These are phyloP conservation scores for Tonatia bakeri DNA, from an alignment of 2,113 vertebrate genomes.

Conservation along the genomic window DNA sequence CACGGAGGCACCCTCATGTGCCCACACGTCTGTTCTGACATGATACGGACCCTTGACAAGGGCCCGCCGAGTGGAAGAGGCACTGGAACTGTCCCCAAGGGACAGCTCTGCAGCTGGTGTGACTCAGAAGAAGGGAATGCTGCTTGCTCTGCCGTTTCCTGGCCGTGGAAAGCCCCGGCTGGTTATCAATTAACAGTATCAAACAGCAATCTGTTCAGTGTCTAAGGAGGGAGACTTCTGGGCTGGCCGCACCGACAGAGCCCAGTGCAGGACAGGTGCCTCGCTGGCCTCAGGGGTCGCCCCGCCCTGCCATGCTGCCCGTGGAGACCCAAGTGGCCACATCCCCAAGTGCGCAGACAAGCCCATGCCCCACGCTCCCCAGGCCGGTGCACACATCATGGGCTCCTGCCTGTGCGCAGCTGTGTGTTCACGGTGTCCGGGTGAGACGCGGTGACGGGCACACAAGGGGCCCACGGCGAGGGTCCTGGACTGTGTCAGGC, in stretches of 20 bases:
- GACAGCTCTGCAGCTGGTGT: neutral
- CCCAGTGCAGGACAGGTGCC: neutral
- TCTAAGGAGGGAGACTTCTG: neutral
- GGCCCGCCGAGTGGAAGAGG: neutral
- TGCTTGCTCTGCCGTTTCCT: conserved; percentile 18
- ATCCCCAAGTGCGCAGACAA: neutral
- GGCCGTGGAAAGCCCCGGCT: conserved; percentile 55
- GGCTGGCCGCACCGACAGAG: neutral
- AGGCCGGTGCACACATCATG: neutral
- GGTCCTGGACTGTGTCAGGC: neutral
- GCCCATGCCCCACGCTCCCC: neutral
- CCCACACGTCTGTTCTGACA: neutral
- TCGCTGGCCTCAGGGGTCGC: neutral
- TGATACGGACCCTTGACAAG: neutral
- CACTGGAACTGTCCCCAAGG: neutral
- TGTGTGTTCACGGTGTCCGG: neutral
- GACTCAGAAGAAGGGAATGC: conserved; percentile 43
- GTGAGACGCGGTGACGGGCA: neutral
- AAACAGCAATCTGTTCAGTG: neutral
- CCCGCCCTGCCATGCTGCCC: too few relatives aligned
- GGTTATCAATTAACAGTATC: conserved; percentile 55
- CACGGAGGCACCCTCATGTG: neutral
- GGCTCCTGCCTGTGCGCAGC: neutral
- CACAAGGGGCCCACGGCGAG: conserved; percentile 30
- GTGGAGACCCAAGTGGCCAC: neutral